Conservation (phyloP, 2,113 vertebrate genomes). For the Condylura cristata region DNA sequence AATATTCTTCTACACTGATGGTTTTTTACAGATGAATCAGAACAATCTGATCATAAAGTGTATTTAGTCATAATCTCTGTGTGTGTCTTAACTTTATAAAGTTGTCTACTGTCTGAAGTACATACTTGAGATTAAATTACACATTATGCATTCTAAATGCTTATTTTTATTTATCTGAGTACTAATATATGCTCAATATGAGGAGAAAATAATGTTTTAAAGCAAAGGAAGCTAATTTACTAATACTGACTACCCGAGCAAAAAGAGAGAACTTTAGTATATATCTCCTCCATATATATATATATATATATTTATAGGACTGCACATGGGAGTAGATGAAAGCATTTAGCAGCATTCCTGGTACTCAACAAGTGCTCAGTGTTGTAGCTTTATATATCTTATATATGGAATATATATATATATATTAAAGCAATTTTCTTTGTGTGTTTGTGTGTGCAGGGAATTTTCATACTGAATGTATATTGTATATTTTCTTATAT, state of each 20-base stretch:
- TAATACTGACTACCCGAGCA: not conserved
- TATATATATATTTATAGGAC: slow-evolving; percentile 6
- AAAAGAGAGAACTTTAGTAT: slow-evolving; percentile 16
- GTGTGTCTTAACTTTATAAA: slow-evolving; percentile 25
- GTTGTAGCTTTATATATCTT: not conserved
- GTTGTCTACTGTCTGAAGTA: not conserved
- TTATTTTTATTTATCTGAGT: slow-evolving; percentile 19
- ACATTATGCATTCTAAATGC: slow-evolving; percentile 42
- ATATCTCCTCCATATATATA: not conserved
- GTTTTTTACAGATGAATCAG: slow-evolving; percentile 19
- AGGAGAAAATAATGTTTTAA: slow-evolving; percentile 27
- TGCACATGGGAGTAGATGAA: not conserved
- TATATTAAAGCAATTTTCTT: no score
- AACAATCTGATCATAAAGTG: not conserved
- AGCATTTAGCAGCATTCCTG: not conserved
- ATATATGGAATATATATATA: no score
- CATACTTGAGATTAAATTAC: not conserved
- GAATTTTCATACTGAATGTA: no score
- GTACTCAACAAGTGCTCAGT: not conserved
- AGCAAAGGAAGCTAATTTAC: not conserved
- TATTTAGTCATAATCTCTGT: not conserved
- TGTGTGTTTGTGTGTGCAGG: no score
- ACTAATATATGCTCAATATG: not conserved
- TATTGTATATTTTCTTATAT: no score
- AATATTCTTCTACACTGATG: not conserved